Conservation (phyloP, 64 coral and sea anemone genomes). For the Dendronephthya gigantea region DNA sequence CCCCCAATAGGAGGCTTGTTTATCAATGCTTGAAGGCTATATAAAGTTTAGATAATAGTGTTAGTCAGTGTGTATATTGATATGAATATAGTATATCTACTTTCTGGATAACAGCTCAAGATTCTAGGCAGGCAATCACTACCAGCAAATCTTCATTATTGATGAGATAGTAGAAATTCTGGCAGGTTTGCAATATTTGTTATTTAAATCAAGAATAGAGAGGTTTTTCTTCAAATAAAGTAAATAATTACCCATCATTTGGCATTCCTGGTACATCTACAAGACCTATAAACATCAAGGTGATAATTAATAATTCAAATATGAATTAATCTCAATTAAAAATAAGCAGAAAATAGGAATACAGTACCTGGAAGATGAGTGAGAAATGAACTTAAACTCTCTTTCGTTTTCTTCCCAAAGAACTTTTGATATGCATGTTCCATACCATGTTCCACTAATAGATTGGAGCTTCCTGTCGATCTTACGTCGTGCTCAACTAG, state of each 20-base stretch:
- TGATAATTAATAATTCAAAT: too few species aligned
- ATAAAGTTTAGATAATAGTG: constrained; percentile 5
- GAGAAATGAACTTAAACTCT: constrained; percentile 84
- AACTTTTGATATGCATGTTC: constrained; percentile 92
- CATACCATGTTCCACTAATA: constrained; percentile 80
- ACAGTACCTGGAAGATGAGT: constrained; percentile 83
- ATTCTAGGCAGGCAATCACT: not conserved
- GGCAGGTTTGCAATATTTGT: too few species aligned
- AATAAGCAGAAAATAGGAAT: not conserved
- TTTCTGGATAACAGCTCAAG: not conserved
- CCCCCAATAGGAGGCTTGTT: constrained; percentile 97
- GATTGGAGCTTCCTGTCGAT: constrained; percentile 54
- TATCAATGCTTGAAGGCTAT: constrained; percentile 76
- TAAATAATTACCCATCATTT: not conserved
- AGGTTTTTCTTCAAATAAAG: too few species aligned
- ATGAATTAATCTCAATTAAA: not conserved
- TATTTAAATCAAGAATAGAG: too few species aligned
- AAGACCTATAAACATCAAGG: not conserved
- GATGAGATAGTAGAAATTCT: too few species aligned
- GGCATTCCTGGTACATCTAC: not conserved
- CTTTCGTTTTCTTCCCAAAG: constrained; percentile 88
- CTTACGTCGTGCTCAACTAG: constrained; percentile 42
- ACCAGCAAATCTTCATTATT: too few species aligned
- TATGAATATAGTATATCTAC: not conserved
- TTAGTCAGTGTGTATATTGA: not conserved